A percentile compares a stretch with the other conserved stretches of the same genome.
These are phyloP conservation scores for Ricordea florida DNA, from an alignment of 92 coral and sea anemone genomes.

Conservation along the genomic window DNA sequence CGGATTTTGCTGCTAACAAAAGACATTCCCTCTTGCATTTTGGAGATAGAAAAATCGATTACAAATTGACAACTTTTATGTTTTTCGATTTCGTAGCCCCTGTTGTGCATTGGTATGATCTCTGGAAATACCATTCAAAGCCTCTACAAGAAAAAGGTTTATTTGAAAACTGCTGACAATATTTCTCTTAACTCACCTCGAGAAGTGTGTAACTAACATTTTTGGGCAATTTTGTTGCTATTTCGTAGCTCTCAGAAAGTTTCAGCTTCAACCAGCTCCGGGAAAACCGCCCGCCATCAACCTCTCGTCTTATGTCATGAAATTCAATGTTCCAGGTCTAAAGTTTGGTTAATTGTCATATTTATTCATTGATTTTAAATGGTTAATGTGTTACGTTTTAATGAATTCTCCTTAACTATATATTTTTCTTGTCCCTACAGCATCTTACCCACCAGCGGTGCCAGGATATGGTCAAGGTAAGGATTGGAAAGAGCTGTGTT, in stretches of 20 bases:
- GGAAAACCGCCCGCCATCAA: too few species aligned
- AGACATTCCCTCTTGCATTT: not conserved
- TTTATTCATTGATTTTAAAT: not conserved
- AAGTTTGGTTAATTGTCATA: too few species aligned
- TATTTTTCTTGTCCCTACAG: not conserved
- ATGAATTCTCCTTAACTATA: not conserved
- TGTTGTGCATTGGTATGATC: conserved; percentile 54
- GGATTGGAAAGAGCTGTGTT: too few species aligned
- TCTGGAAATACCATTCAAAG: conserved; percentile 58
- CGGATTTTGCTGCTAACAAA: not conserved
- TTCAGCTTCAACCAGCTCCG: too few species aligned
- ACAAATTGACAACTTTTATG: not conserved
- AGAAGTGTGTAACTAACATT: not conserved
- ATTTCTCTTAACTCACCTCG: not conserved
- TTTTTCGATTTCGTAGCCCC: conserved; percentile 41
- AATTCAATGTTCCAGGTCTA: too few species aligned
- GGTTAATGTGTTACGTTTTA: not conserved
- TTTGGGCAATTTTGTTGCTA: too few species aligned
- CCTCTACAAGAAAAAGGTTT: conserved; percentile 64
- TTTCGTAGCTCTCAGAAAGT: too few species aligned
- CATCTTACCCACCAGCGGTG: conserved; percentile 8
- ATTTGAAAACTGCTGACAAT: not conserved
- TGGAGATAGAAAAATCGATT: not conserved
- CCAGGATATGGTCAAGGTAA: conserved; percentile 18
- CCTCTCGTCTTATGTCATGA: too few species aligned